These are phyloP conservation scores for Atrichornis clamosus DNA, from an alignment of 2,113 vertebrate genomes.

Conservation along the genomic window DNA sequence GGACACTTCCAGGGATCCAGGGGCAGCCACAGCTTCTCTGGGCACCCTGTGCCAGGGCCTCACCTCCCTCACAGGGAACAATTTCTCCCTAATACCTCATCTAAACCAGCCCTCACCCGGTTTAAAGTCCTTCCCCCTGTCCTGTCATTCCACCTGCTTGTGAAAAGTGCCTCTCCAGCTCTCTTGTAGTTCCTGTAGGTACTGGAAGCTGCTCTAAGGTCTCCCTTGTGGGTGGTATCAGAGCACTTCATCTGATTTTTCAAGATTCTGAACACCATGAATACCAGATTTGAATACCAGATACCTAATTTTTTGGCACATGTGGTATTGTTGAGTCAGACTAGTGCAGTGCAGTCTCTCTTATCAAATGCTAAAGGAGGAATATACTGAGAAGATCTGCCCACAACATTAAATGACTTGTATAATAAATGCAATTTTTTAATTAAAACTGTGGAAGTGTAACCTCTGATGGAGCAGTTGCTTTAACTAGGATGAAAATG, in stretches of 20 bases:
- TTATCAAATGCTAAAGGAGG: not conserved
- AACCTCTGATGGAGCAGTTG: not conserved
- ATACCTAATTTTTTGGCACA: not conserved
- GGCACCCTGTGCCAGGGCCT: not conserved
- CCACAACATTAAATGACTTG: not conserved
- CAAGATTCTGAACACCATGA: not conserved
- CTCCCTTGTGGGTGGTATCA: not conserved
- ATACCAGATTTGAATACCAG: not conserved
- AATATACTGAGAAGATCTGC: not conserved
- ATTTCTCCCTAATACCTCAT: not conserved
- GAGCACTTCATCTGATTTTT: not conserved
- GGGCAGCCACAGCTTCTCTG: not conserved
- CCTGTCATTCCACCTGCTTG: not conserved
- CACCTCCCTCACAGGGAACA: fast-evolving
- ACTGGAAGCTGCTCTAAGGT: not conserved
- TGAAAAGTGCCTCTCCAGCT: not conserved
- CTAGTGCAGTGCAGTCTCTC: not conserved
- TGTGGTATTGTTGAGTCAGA: not conserved
- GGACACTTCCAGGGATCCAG: not conserved
- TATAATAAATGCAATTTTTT: not conserved
- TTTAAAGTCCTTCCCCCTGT: not conserved
- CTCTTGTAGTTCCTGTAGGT: not conserved
- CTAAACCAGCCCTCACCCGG: not conserved
- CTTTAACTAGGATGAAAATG: not conserved
- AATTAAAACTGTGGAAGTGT: not conserved